Conservation (phyloP, 2,797 vertebrate genomes). For the Alauda arvensis region DNA sequence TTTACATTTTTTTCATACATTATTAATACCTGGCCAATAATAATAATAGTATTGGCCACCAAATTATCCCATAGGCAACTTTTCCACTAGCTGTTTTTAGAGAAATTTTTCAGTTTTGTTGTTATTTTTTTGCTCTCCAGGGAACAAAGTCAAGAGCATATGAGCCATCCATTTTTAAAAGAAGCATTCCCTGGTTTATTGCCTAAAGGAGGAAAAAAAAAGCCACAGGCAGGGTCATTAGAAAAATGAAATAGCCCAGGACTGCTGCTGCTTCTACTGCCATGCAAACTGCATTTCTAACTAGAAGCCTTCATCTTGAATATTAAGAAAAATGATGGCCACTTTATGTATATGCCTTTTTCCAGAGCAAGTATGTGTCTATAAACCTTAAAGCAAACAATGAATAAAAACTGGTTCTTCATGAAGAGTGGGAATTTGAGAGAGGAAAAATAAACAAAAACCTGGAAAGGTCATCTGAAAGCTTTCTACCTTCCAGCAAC, state of each 20-base stretch:
- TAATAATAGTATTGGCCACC: not conserved
- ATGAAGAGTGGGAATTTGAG: constrained; percentile 19
- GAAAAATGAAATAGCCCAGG: not conserved
- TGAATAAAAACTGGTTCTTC: constrained; percentile 21
- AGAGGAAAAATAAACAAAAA: constrained; percentile 11
- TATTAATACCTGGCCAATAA: not conserved
- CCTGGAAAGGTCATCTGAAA: not conserved
- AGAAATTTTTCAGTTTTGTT: not conserved
- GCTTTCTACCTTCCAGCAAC: not conserved
- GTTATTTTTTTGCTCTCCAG: not conserved
- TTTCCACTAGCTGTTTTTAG: not conserved
- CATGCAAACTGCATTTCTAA: not conserved
- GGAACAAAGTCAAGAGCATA: not conserved
- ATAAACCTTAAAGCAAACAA: constrained; percentile 27
- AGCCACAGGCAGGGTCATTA: not conserved
- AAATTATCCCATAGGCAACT: not conserved
- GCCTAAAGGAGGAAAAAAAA: not conserved
- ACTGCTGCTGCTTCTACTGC: not conserved
- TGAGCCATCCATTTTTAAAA: not conserved
- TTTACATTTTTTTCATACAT: not conserved
- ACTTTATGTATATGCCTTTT: not conserved
- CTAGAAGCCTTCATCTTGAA: not conserved
- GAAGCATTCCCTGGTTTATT: not conserved
- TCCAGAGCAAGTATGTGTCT: constrained; percentile 3
- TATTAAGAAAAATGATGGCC: not conserved